Conservation (phyloP, 2,797 vertebrate species). For the Pipistrellus pygmaeus region DNA sequence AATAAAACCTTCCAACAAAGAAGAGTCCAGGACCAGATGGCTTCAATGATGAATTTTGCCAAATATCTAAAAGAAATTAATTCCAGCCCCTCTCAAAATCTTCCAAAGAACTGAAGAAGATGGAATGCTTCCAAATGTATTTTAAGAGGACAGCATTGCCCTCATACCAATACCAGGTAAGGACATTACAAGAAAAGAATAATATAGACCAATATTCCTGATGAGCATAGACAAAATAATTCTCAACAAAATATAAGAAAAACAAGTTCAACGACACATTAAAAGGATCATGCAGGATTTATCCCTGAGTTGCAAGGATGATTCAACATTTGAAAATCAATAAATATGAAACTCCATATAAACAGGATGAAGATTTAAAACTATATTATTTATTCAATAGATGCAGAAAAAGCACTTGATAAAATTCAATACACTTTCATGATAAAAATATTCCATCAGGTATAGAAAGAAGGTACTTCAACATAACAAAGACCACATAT, state of each 20-base stretch:
- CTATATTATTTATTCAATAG: background rate
- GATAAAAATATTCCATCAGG: background rate
- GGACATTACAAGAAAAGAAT: background rate
- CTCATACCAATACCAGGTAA: background rate
- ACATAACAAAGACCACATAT: background rate
- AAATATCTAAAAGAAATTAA: background rate
- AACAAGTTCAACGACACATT: background rate
- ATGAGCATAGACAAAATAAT: background rate
- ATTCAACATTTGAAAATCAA: background rate
- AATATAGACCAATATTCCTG: background rate
- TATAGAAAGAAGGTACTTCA: background rate
- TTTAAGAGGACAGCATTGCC: background rate
- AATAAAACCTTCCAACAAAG: background rate
- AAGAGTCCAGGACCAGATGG: background rate
- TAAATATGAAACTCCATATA: background rate
- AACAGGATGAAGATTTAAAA: background rate
- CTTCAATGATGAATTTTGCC: background rate
- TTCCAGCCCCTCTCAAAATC: background rate
- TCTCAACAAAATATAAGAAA: background rate
- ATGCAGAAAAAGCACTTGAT: background rate
- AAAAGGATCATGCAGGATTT: background rate
- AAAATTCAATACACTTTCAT: background rate
- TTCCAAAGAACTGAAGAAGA: background rate
- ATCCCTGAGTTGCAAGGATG: background rate
- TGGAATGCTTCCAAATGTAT: background rate